Conservation (phyloP, 1,140 invertebrate species). For the Neuroterus valhalla region DNA sequence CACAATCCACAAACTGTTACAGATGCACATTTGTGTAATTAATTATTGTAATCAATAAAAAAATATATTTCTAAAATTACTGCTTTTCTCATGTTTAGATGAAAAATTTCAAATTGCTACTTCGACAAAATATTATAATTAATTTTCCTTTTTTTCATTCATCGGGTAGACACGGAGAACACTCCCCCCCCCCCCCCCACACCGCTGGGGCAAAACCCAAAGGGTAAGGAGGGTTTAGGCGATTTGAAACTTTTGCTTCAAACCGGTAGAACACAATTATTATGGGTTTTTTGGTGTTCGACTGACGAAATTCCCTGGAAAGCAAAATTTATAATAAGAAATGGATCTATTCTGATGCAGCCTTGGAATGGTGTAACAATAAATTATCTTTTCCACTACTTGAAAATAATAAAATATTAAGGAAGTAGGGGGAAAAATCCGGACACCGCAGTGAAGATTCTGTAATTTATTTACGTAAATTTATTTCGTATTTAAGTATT, state of each 20-base stretch:
- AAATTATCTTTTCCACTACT: slow-evolving; percentile 34
- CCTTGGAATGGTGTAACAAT: slow-evolving; percentile 40
- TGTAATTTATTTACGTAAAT: too few species aligned
- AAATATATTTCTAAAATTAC: not conserved
- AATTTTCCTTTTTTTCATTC: too few species aligned
- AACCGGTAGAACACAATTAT: not conserved
- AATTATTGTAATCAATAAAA: slow-evolving; percentile 3
- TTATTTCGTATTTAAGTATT: too few species aligned
- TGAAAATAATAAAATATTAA: too few species aligned
- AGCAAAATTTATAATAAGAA: not conserved
- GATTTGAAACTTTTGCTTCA: not conserved
- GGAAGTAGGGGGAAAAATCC: too few species aligned
- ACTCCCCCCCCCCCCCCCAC: too few species aligned
- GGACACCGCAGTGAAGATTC: too few species aligned
- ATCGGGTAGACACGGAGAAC: too few species aligned
- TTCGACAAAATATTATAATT: not conserved
- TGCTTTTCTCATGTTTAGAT: not conserved
- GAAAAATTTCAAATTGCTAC: not conserved
- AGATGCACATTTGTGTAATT: not conserved
- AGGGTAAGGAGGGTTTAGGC: not conserved
- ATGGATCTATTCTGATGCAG: slow-evolving; percentile 34
- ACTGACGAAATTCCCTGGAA: not conserved
- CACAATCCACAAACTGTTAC: not conserved
- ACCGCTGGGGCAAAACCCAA: too few species aligned
- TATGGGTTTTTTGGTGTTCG: not conserved